Percentiles rank a stretch among this genome's conserved stretches.
phyloP scores from a whole-genome alignment of 2,797 vertebrate genomes.

The Melanotaenia boesemani region DNA sequence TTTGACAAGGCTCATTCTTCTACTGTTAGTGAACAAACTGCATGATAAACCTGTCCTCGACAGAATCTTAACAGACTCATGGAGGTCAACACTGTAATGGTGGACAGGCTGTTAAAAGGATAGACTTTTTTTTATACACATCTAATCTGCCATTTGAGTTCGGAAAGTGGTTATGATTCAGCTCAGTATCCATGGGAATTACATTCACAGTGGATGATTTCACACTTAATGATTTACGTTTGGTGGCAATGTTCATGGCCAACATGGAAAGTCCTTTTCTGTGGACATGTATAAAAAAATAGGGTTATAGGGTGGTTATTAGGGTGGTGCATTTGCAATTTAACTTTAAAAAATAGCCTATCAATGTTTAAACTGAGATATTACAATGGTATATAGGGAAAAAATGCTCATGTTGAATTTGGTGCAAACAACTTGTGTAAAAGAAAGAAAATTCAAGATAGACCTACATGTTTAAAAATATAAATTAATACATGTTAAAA shows the following conservation, averaged over 20 bases:
- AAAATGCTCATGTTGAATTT: no score
- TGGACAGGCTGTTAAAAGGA: constrained; percentile 59
- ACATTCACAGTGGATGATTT: constrained; percentile 30
- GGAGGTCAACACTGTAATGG: constrained; percentile 59
- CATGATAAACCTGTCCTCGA: constrained; percentile 77
- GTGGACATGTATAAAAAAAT: neutral
- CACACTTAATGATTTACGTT: constrained; percentile 39
- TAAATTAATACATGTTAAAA: no score
- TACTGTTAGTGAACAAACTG: constrained; percentile 67
- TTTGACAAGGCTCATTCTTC: constrained; percentile 81
- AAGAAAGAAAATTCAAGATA: neutral
- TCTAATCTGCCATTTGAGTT: constrained; percentile 61
- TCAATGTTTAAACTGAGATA: no score
- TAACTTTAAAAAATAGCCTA: neutral
- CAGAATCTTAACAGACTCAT: constrained; percentile 71
- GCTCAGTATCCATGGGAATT: constrained; percentile 22
- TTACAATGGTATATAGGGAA: no score
- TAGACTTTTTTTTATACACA: constrained; percentile 41
- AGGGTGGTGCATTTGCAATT: neutral
- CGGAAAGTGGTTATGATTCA: constrained; percentile 60
- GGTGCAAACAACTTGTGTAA: neutral
- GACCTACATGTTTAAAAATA: no score
- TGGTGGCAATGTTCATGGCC: constrained; percentile 9
- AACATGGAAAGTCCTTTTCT: constrained; percentile 18
- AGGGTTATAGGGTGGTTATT: neutral